Percentiles rank a stretch among this genome's conserved stretches.
These are phyloP conservation scores for Ariopsis seemanni DNA, from an alignment of 2,113 vertebrate genomes.

Conservation along the genomic window DNA sequence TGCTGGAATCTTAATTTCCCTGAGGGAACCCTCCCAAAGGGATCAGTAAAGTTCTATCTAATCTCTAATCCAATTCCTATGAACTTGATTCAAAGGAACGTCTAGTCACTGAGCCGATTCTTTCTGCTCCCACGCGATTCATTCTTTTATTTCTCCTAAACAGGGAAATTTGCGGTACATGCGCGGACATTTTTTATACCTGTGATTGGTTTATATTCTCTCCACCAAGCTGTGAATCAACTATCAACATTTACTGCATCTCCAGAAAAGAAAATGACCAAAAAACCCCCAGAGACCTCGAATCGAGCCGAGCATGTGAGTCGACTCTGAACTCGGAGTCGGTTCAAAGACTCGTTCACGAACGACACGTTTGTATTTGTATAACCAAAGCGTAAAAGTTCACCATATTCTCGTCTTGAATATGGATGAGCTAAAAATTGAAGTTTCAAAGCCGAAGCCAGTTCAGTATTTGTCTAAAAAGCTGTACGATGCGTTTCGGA, in stretches of 20 bases:
- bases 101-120: background rate
- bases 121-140: background rate
- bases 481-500: slow-evolving; percentile 24
- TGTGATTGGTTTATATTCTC: background rate
- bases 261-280: background rate
- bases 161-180: background rate
- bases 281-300: background rate
- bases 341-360: background rate
- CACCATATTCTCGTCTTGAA: background rate
- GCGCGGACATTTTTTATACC: background rate
- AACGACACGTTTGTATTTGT: background rate
- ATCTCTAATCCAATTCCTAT: too few relatives aligned
- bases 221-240: too few relatives aligned
- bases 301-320: background rate
- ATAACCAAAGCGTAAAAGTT: background rate
- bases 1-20: too few relatives aligned
- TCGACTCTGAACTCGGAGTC: background rate
- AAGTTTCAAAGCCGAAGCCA: background rate
- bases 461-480: slow-evolving; percentile 25
- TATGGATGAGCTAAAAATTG: background rate
- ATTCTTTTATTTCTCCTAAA: background rate
- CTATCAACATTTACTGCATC: background rate
- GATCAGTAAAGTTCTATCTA: too few relatives aligned
- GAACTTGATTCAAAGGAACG: background rate
- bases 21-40: too few relatives aligned